phyloP scores from a whole-genome alignment of 2,797 vertebrate species.

The Chaenodraco wilsoni region DNA sequence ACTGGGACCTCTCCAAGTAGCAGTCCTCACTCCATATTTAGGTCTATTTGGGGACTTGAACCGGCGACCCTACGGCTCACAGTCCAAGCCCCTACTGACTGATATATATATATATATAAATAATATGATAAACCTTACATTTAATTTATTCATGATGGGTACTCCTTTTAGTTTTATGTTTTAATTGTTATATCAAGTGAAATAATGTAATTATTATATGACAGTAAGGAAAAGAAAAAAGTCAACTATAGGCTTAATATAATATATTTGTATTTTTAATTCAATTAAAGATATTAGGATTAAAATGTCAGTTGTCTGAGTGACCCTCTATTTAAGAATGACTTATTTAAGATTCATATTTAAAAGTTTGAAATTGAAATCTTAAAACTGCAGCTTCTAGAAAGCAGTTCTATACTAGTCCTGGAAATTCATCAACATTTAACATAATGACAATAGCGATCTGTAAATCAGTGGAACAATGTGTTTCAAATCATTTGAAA shows the following conservation, averaged over 20 bases:
- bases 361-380: neutral
- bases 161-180: neutral
- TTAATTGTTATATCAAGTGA: neutral
- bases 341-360: constrained; percentile 3
- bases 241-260: neutral
- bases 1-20: too few relatives aligned
- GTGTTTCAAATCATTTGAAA: neutral
- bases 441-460: neutral
- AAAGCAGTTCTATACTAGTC: too few relatives aligned
- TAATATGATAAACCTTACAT: neutral
- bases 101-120: neutral
- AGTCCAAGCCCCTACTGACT: too few relatives aligned
- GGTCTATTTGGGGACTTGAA: too few relatives aligned
- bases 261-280: constrained; percentile 6
- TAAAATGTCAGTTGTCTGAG: neutral
- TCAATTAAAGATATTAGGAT: neutral
- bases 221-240: neutral
- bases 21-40: too few relatives aligned
- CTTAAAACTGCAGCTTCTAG: neutral
- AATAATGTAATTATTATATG: too few relatives aligned
- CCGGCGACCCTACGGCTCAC: too few relatives aligned
- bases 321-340: neutral
- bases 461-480: neutral
- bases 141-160: neutral
- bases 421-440: neutral